Conservation (phyloP, 2,113 vertebrate species). For the Nyctereutes procyonoides region DNA sequence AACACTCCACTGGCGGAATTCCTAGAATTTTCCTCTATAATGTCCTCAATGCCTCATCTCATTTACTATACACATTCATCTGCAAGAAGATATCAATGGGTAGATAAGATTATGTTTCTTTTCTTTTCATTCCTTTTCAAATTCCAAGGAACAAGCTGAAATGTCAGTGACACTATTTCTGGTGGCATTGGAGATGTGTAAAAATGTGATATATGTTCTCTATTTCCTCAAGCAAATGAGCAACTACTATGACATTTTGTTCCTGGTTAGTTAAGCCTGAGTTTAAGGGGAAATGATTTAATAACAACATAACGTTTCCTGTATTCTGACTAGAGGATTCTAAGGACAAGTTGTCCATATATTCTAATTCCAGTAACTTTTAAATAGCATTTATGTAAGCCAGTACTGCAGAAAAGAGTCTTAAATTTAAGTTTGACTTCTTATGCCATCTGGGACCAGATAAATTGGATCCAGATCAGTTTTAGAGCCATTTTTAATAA, state of each 20-base stretch:
- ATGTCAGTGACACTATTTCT: background rate
- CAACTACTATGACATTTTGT: background rate
- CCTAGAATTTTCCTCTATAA: background rate
- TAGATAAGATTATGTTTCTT: background rate
- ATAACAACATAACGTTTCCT: background rate
- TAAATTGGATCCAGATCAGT: background rate
- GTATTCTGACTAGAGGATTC: background rate
- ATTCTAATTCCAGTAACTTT: background rate
- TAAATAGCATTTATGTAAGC: background rate
- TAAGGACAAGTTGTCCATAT: background rate
- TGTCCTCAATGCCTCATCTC: background rate
- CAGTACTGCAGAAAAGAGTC: background rate
- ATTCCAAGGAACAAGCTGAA: background rate
- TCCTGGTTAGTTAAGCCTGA: background rate
- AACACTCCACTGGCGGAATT: background rate
- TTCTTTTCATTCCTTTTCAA: background rate
- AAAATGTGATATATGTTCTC: background rate
- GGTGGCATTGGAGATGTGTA: background rate
- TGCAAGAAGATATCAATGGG: background rate
- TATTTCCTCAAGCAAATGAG: background rate
- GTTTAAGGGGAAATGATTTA: background rate
- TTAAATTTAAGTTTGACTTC: background rate
- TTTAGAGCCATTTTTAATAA: slow-evolving; percentile 10
- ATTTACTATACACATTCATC: background rate
- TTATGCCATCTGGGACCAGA: background rate